Base-by-base conservation (phyloP, 1,140 invertebrate species). In the Achatina immaculata region DNA sequence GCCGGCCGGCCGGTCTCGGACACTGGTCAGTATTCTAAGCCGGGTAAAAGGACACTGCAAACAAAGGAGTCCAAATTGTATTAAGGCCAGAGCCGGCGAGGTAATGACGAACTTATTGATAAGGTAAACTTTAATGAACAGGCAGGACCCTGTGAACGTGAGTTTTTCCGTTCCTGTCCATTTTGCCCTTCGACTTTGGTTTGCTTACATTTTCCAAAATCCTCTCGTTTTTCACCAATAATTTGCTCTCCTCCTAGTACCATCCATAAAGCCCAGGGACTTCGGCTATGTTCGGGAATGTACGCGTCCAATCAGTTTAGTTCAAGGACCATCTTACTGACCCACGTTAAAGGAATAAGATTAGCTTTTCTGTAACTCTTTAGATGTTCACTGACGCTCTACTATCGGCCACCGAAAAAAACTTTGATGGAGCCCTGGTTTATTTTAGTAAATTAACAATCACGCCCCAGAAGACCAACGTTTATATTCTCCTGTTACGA, bases 61-160 rank as follows among this genome's bases (percentile, higher is more conserved):
- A 72, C 69, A 72, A 72, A 43, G 31, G 69, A 72, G 40, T 36
- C n/a, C 69, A 36, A 72, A 72, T 40, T 42, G 42, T 36, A 72
- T 40, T 72, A 40, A 72, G 69, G 7, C 34, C 40, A 42, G 69
- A 16, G 38, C 42, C 38, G 69, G 7, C 11, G 36, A 6, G 7
- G 69, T 72, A 72, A 72, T 72, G 69, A 72, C 69, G 69, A 72
- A 36, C 69, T 72, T 72, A 72, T 72, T 72, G 69, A 72, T 72
- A 72, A 72, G 69, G 69, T 72, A 72, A 72, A 72, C 69, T 72
- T 45, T 72, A 72, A 72, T 72, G 69, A 72, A 42, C 40, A 42
- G 19, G 11, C 69, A 16, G 38, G 24, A 28, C 21, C 40, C 36
- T 11, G 16, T n/a, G 42, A 68, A 72, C 69, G 69, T 72, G 69